These are phyloP conservation scores for Aphaenogaster ashmeadi DNA, from an alignment of 1,140 invertebrate genomes.

Conservation along the genomic window DNA sequence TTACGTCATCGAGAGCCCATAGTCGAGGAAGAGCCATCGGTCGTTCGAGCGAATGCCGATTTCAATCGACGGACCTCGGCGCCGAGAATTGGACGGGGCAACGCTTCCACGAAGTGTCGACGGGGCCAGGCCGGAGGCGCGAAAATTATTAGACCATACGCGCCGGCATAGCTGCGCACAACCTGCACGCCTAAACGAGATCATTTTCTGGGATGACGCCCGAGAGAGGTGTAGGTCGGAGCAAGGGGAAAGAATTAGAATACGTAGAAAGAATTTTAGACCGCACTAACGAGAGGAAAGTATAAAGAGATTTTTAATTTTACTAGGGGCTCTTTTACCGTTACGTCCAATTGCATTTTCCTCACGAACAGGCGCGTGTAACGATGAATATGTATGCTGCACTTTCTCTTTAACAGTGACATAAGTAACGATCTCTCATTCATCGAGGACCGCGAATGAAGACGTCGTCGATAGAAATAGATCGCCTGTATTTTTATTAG, in stretches of 20 bases:
- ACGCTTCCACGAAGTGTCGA: background rate
- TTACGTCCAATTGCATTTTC: slow-evolving; percentile 8
- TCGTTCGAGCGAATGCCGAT: slow-evolving; percentile 69
- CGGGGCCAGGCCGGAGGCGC: slow-evolving; percentile 22
- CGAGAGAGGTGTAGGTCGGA: background rate
- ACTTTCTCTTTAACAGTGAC: slow-evolving; percentile 26
- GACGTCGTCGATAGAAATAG: background rate
- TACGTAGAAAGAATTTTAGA: background rate
- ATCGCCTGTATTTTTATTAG: background rate
- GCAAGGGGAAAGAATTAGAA: background rate
- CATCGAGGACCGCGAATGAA: background rate
- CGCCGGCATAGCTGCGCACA: background rate
- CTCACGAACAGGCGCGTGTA: background rate
- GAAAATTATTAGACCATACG: slow-evolving; percentile 44
- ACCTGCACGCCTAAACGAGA: background rate
- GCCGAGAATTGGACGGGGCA: slow-evolving; percentile 16
- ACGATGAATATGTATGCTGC: background rate
- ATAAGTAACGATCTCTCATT: background rate
- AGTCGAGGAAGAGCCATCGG: slow-evolving; percentile 76
- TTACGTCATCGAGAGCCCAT: slow-evolving; percentile 83
- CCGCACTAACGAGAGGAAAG: background rate
- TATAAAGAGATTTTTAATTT: background rate
- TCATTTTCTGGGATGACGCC: background rate
- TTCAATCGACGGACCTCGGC: slow-evolving; percentile 70
- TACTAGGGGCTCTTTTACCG: background rate